Conservation (phyloP, 2,113 vertebrate species). For the Lagenorhynchus albirostris region DNA sequence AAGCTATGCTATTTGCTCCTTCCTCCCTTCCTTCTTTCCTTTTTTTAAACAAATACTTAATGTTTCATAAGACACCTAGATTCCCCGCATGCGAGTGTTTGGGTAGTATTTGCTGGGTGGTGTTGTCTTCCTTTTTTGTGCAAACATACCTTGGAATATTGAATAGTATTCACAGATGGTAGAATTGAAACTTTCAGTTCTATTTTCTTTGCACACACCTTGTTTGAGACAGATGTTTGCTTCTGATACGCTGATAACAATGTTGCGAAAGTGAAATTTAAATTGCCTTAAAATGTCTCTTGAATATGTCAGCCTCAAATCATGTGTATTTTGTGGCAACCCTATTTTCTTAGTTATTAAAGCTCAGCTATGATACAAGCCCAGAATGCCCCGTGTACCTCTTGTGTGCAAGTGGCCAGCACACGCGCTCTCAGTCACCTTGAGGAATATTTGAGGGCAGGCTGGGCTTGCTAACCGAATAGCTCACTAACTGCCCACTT, state of each 20-base stretch:
- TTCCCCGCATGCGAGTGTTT: neutral
- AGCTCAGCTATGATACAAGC: neutral
- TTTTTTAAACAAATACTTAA: neutral
- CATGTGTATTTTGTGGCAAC: neutral
- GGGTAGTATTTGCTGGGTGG: neutral
- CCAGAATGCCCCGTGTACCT: neutral
- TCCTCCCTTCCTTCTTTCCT: neutral
- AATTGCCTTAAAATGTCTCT: neutral
- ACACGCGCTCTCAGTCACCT: neutral
- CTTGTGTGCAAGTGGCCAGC: neutral
- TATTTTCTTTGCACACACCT: neutral
- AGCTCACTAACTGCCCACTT: neutral
- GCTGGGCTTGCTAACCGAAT: slow-evolving; percentile 29
- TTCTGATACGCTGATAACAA: neutral
- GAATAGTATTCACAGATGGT: neutral
- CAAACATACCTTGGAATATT: neutral
- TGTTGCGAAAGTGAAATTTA: neutral
- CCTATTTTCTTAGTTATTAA: neutral
- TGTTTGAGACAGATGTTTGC: neutral
- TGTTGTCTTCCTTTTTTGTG: neutral
- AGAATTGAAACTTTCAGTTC: neutral
- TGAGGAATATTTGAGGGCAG: slow-evolving; percentile 45
- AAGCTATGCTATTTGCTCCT: neutral
- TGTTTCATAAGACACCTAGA: neutral
- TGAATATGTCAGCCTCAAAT: neutral